Evolutionary conservation across 2,797 vertebrate genomes (phyloP), one percentile per base, ranked within the genome.

Genomic region (Tadarida brasiliensis): DNA sequence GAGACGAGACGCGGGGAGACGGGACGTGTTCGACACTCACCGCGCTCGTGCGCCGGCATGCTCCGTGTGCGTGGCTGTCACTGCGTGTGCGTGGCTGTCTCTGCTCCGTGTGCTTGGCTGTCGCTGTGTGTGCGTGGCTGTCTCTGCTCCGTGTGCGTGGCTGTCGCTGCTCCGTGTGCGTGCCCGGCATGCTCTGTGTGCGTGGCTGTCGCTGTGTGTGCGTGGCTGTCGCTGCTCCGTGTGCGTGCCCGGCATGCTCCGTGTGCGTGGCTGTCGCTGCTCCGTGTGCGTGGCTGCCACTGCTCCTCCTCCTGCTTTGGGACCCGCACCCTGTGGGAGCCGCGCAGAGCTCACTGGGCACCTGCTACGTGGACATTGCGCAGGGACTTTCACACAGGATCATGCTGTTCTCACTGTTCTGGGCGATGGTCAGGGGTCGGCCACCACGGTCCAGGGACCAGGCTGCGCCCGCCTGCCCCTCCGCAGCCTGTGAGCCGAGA

Each of bases 11-110:
- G 6, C 7, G n/a, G 44, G 59, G n/a, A 47, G 30, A 14, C 1
- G 9, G 1, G 17, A 1, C 0, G 0, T 11, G 28, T 12, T 3
- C 33, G 0, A 0, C 2, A 0, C 24, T 28, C n/a, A 20, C n/a
- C 9, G 65, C 33, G 65, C 65, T 33, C 19, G 65, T 44, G 39
- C 39, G 39, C n/a, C n/a, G n/a, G n/a, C n/a, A n/a, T 44, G 5
- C 39, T 7, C 39, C 39, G 39, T 44, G 39, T 44, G 39, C 39
- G 39, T 44, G 39, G 39, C 39, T 44, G 39, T 44, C 39, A 7
- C 39, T 44, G 39, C n/a, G 0, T 7, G n/a, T 22, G 20, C n/a
- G 35, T 22, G 12, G 51, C n/a, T 26, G 6, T 1, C 0, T 1
- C 26, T 2, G 2, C 39, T 4, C 49, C 30, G 39, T 44, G 39